Base-by-base conservation (phyloP, 2,113 vertebrate genomes). In the Crotophaga sulcirostris region DNA sequence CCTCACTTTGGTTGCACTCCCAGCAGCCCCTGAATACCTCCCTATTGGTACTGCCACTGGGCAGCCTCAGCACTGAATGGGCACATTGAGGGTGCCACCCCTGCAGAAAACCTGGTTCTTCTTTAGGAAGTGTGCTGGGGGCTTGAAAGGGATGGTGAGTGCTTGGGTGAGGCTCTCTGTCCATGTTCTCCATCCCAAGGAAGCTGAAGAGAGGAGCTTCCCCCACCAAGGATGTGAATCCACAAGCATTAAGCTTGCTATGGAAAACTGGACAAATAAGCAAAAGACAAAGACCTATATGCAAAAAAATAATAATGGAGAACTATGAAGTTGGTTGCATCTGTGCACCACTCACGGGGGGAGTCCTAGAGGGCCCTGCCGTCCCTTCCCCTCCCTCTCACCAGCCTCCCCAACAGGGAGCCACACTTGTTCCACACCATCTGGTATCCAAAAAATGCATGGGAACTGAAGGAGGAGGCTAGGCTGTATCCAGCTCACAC, bases 281-380 rank as follows among this genome's bases (percentile, higher is more conserved):
- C 7, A 29, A 34, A 78, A 55, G 31, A 17, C 18, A 10, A 73
- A 75, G 25, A 25, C 42, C 34, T 52, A 42, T 13, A 16, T n/a
- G 28, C 3, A 56, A 78, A 7, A 67, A 62, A 42, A 83, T 42
- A 42, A 42, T 11, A 42, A 44, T 1, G 3, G 54, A 24, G 52
- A 90, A 84, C 17, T n/a, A 49, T 0, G 0, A 73, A 23, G 47
- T 9, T n/a, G n/a, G n/a, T n/a, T n/a, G n/a, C n/a, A n/a, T 6
- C 2, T 56, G 21, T 24, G 18, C 0, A 2, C 58, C 20, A 14
- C 25, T 24, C 2, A 1, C 6, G 0, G 10, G 3, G 7, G 42
- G 13, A 77, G 18, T 29, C 10, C 26, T 3, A 4, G 14, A 2
- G 10, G 56, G 4, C 5, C 42, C 28, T 3, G 0, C 12, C 1